A percentile compares a stretch with the other conserved stretches of the same genome.
phyloP scores from a whole-genome alignment of 2,888 invertebrate genomes.

The Apoda limacodes region DNA sequence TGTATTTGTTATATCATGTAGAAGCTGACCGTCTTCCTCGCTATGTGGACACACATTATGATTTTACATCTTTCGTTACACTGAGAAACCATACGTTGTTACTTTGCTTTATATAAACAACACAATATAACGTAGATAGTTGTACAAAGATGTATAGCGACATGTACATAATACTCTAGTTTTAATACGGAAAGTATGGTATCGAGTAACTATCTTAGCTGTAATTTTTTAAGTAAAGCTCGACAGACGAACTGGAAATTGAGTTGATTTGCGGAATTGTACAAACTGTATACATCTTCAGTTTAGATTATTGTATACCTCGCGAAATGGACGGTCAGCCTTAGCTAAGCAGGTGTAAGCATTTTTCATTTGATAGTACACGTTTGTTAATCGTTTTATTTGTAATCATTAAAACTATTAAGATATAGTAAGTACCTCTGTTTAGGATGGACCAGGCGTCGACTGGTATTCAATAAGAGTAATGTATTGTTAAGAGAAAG shows the following conservation, averaged over 20 bases:
- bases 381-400: slow-evolving; percentile 66
- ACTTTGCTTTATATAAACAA: slow-evolving; percentile 54
- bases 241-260: slow-evolving; percentile 53
- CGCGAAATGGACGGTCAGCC: slow-evolving; percentile 52
- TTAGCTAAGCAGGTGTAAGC: slow-evolving; percentile 67
- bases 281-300: slow-evolving; percentile 55
- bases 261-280: slow-evolving; percentile 58
- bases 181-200: slow-evolving; percentile 59
- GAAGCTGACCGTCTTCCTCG: slow-evolving; percentile 51
- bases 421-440: slow-evolving; percentile 65
- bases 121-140: slow-evolving; percentile 57
- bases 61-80: slow-evolving; percentile 58
- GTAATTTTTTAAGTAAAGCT: slow-evolving; percentile 57
- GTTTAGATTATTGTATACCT: slow-evolving; percentile 40
- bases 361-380: slow-evolving; percentile 64
- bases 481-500: too few species aligned
- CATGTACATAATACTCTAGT: slow-evolving; percentile 63
- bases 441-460: slow-evolving; percentile 69
- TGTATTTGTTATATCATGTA: slow-evolving; percentile 69
- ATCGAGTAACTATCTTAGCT: slow-evolving; percentile 60
- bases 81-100: slow-evolving; percentile 25
- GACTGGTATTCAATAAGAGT: too few species aligned
- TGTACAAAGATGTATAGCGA: slow-evolving; percentile 63
- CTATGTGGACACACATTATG: slow-evolving; percentile 46
- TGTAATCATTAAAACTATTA: slow-evolving; percentile 67